phyloP scores from a whole-genome alignment of 2,797 vertebrate species.

The Sphaeramia orbicularis region DNA sequence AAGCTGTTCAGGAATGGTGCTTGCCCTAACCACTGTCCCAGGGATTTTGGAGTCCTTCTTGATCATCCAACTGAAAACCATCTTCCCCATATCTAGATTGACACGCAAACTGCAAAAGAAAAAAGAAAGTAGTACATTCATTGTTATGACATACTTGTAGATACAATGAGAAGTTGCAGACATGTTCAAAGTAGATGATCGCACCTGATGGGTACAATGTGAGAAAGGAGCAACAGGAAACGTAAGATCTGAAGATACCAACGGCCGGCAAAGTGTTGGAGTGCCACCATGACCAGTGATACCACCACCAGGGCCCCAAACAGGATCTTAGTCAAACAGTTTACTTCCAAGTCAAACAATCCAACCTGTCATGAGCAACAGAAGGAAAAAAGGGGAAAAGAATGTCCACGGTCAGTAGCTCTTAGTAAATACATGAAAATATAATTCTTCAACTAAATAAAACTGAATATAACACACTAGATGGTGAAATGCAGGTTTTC shows the following conservation, averaged over 20 bases:
- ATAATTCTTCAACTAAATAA: conserved; percentile 1
- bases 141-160: neutral
- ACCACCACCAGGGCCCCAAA: conserved; percentile 95
- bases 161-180: neutral
- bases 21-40: conserved; percentile 95
- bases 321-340: conserved; percentile 98
- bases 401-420: neutral
- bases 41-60: conserved; percentile 97
- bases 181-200: conserved; percentile 1
- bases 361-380: conserved; percentile 88
- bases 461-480: neutral
- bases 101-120: conserved; percentile 89
- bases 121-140: fast-evolving
- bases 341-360: conserved; percentile 97
- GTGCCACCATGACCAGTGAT: conserved; percentile 97
- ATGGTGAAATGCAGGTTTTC: neutral
- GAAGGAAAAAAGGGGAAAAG: conserved; percentile 1
- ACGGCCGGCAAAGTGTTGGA: conserved; percentile 96
- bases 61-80: conserved; percentile 99
- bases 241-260: conserved; percentile 99
- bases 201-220: conserved; percentile 98
- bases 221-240: conserved; percentile 96
- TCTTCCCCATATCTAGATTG: conserved; percentile 99
- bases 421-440: neutral
- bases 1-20: conserved; percentile 97